phyloP scores from a whole-genome alignment of 2,888 invertebrate species.

The Ctenicera cuprea region DNA sequence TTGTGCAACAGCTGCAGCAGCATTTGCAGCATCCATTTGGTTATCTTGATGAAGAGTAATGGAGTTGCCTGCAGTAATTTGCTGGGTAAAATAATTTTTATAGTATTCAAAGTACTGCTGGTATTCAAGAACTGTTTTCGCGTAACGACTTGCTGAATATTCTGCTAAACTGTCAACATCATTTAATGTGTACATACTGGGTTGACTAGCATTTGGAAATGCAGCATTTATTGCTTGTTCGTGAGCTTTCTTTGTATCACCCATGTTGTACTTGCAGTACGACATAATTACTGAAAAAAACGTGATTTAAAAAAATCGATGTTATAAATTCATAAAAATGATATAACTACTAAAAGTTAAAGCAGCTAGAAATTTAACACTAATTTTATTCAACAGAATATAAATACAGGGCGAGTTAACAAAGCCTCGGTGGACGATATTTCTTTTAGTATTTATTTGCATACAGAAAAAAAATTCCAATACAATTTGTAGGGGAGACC shows the following conservation, averaged over 20 bases:
- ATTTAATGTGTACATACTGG: constrained; percentile 76
- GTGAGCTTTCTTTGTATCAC: constrained; percentile 71
- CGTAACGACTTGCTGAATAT: constrained; percentile 85
- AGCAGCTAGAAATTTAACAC: too few relatives aligned
- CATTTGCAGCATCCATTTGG: constrained; percentile 86
- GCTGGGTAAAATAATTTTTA: constrained; percentile 82
- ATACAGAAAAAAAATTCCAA: too few relatives aligned
- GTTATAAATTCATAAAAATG: background rate
- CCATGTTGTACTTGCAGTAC: constrained; percentile 76
- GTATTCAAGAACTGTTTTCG: constrained; percentile 82
- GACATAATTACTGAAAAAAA: constrained; percentile 73
- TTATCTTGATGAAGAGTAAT: constrained; percentile 73
- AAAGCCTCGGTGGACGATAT: too few relatives aligned
- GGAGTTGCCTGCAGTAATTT: constrained; percentile 76
- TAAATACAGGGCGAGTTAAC: too few relatives aligned
- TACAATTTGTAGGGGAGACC: too few relatives aligned
- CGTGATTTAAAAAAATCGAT: background rate
- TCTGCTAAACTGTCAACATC: constrained; percentile 85
- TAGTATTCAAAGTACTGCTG: constrained; percentile 83
- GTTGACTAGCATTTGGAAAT: constrained; percentile 70
- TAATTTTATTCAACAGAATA: too few relatives aligned
- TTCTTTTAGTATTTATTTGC: too few relatives aligned
- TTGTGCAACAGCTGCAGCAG: constrained; percentile 92
- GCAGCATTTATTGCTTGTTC: constrained; percentile 70
- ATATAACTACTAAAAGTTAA: too few relatives aligned